Conservation (phyloP, 2,797 vertebrate species). For the Florisuga fusca region DNA sequence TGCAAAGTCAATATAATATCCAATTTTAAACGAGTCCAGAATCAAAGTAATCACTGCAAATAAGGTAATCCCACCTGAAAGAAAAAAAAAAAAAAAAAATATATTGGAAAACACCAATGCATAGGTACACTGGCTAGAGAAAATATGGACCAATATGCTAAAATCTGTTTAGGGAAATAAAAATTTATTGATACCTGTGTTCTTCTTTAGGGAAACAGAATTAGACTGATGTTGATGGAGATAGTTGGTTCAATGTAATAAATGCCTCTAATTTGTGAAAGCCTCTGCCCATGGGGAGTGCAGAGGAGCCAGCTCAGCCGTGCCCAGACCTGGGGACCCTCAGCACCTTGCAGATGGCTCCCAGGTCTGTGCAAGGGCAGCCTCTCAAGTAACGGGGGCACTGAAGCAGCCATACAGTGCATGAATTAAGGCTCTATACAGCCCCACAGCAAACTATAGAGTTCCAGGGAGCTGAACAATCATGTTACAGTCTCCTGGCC, state of each 20-base stretch:
- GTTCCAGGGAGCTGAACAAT: neutral
- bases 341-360: neutral
- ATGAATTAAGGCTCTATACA: neutral
- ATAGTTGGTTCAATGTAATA: neutral
- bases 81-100: neutral
- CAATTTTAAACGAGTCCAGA: slow-evolving; percentile 94
- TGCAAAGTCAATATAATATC: slow-evolving; percentile 91
- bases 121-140: neutral
- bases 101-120: neutral
- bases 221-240: neutral
- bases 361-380: neutral
- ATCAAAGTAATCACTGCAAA: slow-evolving; percentile 93
- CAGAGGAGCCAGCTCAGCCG: neutral
- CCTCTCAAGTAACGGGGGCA: neutral
- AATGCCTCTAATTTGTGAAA: neutral
- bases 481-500: neutral
- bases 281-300: fast-evolving
- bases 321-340: neutral
- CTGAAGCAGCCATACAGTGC: neutral
- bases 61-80: slow-evolving; percentile 90
- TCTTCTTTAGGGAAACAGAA: neutral
- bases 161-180: neutral
- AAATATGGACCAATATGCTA: neutral
- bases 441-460: neutral
- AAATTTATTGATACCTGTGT: neutral